phyloP scores from a whole-genome alignment of 2,797 vertebrate species.

The Mormyrops attenuatus region DNA sequence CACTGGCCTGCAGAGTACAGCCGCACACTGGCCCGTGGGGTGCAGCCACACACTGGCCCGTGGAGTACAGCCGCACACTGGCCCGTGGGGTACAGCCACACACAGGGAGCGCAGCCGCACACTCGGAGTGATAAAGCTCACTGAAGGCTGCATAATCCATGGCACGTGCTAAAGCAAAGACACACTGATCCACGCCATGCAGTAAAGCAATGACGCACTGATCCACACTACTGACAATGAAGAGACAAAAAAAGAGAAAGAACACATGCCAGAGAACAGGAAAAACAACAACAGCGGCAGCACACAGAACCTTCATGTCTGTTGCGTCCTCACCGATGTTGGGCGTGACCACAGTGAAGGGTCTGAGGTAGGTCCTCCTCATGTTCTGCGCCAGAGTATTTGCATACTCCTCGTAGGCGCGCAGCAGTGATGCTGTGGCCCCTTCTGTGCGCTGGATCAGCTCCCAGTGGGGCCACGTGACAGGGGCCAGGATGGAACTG shows the following conservation, averaged over 20 bases:
- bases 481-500: slow-evolving; percentile 78
- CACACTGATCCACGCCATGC: not conserved
- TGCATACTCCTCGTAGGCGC: slow-evolving; percentile 83
- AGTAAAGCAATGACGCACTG: not conserved
- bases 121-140: not conserved
- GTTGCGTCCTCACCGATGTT: slow-evolving; percentile 74
- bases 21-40: no score
- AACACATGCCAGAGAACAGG: not conserved
- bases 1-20: no score
- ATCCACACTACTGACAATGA: not conserved
- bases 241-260: not conserved
- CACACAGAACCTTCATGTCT: not conserved
- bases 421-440: slow-evolving; percentile 79
- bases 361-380: slow-evolving; percentile 93
- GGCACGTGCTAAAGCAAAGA: not conserved
- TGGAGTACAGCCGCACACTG: no score
- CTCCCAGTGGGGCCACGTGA: slow-evolving; percentile 83
- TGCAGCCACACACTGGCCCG: no score
- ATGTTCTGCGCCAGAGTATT: slow-evolving; percentile 88
- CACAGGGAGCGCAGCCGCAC: no score
- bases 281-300: not conserved
- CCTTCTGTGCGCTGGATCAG: slow-evolving; percentile 87
- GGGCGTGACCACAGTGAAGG: slow-evolving; percentile 93
- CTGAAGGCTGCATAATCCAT: not conserved
- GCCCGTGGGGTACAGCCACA: no score